Base-by-base conservation (phyloP, 2,113 vertebrate species). In the Mus pahari region DNA sequence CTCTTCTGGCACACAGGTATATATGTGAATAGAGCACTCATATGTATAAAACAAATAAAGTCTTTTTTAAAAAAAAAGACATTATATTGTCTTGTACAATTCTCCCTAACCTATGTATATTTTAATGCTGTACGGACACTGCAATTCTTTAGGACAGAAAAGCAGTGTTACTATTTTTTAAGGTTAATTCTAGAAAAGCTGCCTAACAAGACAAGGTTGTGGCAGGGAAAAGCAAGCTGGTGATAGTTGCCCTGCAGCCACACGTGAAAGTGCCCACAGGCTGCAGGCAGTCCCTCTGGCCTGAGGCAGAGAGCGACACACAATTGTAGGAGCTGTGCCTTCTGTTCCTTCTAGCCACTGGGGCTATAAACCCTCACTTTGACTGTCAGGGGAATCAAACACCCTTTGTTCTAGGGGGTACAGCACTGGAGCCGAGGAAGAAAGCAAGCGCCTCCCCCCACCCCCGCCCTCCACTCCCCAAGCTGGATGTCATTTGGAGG, bases 381-480 rank as follows among this genome's bases (percentile, higher is more conserved):
- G 70, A 50, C 66, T 50, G 62, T 55, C 62, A 60, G 36, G 92
- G 60, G 92, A 96, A 89, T 96, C 89, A 92, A 97, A 86, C 2
- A 58, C 33, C 14, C 95, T 97, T 97, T 97, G 94, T 97, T 97
- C 92, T 39, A 79, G 77, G 68, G 92, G 24, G 91, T 81, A 11
- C 60, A 62, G 86, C 86, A 93, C 86, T 58, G 95, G 93, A 73
- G 28, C 71, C 79, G 22, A 71, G 66, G 62, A 88, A 78, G 75
- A 50, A 50, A 78, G 45, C 26, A 33, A 50, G 45, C 26, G 22
- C 24, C 2, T 28, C 62, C 62, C 62, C 62, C 24, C 19, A 19
- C 17, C 4, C 19, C 58, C 19, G 5, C 17, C 4, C 19, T 19
- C 19, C 19, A 60, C 7, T 8, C 53, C 66, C 50, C 11, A 22